Evolutionary conservation across 2,113 vertebrate species (phyloP).

Genomic region (Grus americana): DNA sequence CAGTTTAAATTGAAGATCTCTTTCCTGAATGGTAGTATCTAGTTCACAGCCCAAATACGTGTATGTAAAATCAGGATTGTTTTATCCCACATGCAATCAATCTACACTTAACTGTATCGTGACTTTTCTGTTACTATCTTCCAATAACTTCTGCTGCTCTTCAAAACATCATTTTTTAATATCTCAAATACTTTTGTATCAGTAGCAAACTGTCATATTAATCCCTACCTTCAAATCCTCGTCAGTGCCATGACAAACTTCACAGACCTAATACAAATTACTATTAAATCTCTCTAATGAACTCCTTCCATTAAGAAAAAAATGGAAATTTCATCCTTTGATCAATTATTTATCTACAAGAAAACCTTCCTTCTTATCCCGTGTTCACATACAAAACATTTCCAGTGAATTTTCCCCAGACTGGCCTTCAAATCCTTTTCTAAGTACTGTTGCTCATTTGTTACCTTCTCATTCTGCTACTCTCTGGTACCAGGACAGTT

Average conservation of each 20-base stretch:
- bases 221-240: not conserved
- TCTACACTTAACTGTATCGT: not conserved
- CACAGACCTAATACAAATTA: not conserved
- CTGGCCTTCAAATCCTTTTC: not conserved
- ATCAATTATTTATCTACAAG: not conserved
- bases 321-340: not conserved
- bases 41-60: not conserved
- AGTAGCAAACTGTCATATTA: not conserved
- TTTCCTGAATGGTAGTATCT: not conserved
- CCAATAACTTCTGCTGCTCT: not conserved
- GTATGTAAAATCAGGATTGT: not conserved
- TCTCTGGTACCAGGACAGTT: not conserved
- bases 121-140: accelerated
- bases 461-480: not conserved
- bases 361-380: not conserved
- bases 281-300: not conserved
- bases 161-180: not conserved
- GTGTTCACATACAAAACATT: not conserved
- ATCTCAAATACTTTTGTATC: not conserved
- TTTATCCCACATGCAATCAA: not conserved
- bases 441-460: not conserved
- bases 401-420: not conserved
- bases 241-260: not conserved
- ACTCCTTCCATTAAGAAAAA: not conserved
- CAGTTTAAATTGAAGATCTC: not conserved